Evolutionary conservation across 2,888 invertebrate species (phyloP).

Genomic region (Acanthosoma haemorrhoidale): DNA sequence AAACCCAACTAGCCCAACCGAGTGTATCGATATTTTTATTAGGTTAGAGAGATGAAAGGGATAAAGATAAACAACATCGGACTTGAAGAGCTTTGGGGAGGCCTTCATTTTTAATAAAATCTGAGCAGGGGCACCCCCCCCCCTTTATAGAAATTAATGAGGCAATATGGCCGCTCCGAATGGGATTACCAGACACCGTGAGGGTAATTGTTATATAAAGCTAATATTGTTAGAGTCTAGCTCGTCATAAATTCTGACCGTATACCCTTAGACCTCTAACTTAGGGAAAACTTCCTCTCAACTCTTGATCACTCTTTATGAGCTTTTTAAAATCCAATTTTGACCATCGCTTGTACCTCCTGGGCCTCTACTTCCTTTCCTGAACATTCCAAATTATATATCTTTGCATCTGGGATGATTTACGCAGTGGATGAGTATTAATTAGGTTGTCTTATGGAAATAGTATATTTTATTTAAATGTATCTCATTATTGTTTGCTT

Average conservation of each 20-base stretch:
- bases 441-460: too few species aligned
- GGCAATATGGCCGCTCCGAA: background rate
- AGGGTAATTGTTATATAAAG: constrained; percentile 27
- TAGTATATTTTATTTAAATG: too few species aligned
- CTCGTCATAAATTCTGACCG: constrained; percentile 12
- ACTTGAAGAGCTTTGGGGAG: background rate
- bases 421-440: too few species aligned
- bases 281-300: constrained; percentile 9
- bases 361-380: too few species aligned
- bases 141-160: constrained; percentile 22
- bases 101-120: constrained; percentile 25
- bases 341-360: background rate
- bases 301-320: constrained; percentile 1
- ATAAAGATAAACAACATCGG: background rate
- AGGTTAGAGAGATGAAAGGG: background rate
- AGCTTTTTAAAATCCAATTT: constrained; percentile 8
- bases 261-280: background rate
- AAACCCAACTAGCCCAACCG: too few species aligned
- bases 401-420: too few species aligned
- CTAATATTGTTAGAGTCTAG: constrained; percentile 11
- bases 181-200: background rate
- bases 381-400: too few species aligned
- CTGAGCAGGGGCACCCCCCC: background rate
- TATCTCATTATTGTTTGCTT: too few species aligned
- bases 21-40: too few species aligned